Conservation (phyloP, 2,888 invertebrate genomes). For the Ormyrus nitidulus region DNA sequence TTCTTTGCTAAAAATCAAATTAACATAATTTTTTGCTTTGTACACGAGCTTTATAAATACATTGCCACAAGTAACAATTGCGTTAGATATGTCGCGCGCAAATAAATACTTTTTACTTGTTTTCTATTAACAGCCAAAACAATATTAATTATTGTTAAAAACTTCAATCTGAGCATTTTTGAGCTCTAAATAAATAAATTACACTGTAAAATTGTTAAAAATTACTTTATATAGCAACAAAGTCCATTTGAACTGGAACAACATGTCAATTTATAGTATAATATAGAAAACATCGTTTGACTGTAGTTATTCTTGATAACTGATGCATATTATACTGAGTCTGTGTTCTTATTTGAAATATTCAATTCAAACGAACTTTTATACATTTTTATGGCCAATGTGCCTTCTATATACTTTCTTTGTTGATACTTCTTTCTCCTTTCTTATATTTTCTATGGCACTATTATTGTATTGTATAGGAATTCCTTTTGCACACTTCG, state of each 20-base stretch:
- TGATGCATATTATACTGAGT: conserved; percentile 34
- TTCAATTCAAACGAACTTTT: conserved; percentile 43
- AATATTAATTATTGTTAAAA: conserved; percentile 50
- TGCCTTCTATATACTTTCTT: conserved; percentile 50
- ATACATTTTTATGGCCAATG: conserved; percentile 39
- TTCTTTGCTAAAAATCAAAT: conserved; percentile 55
- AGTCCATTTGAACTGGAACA: conserved; percentile 52
- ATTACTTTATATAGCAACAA: conserved; percentile 53
- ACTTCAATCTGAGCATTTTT: conserved; percentile 41
- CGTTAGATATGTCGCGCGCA: conserved; percentile 50
- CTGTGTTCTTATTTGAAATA: conserved; percentile 40
- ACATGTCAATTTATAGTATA: conserved; percentile 47
- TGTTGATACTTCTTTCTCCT: conserved; percentile 45
- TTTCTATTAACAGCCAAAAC: conserved; percentile 55
- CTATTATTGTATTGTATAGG: conserved; percentile 47
- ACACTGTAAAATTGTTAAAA: conserved; percentile 51
- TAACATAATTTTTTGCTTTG: conserved; percentile 56
- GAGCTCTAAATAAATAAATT: conserved; percentile 52
- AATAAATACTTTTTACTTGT: conserved; percentile 55
- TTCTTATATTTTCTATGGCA: conserved; percentile 47
- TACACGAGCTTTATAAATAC: conserved; percentile 56
- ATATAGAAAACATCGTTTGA: conserved; percentile 44
- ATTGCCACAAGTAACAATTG: conserved; percentile 55
- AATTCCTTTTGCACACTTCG: conserved; percentile 32
- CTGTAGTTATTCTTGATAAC: conserved; percentile 35